Base-by-base conservation (phyloP, 2,888 invertebrate species). In the Acrobasis suavella region DNA sequence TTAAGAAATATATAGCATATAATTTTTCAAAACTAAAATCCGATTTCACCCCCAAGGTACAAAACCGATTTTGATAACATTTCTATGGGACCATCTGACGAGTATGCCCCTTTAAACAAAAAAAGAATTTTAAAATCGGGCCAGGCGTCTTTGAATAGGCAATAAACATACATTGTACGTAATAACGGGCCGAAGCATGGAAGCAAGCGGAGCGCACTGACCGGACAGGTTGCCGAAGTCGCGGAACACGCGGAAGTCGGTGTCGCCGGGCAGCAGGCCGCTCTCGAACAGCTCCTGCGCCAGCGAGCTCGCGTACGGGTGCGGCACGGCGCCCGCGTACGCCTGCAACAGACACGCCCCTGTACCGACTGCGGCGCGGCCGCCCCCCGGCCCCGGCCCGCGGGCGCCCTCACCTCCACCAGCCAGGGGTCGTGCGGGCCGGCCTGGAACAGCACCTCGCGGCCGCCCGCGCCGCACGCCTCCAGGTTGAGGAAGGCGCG, bases 211-310 rank as follows among this genome's bases (percentile, higher is more conserved):
- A 14, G 60, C 46, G 59, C 17, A 67, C 70, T 74, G 80, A 96
- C 97, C 97, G 71, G 97, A 96, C 62, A 97, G 90, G 69, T 95
- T 94, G 61, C 97, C 98, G 89, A 96, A 97, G 89, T 98, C 97
- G 69, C 97, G 92, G 87, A 97, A 98, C 78, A 98, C 96, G 69
- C 98, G 93, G 89, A 96, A 98, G 89, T 98, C 98, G 0, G 98
- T 98, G 86, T 98, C 98, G n/a, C 96, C 97, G 42, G 98, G 98
- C 68, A 98, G 96, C 69, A 97, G 93, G 7, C 97, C 97, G 82
- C 96, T 96, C 87, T 97, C 95, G 92, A 98, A 98, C 77, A 98
- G 94, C 92, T 98, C 98, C 90, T 98, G 97, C 68, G 96, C 96
- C 71, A 96, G 88, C 50, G 96, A 96, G 55, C 96, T 96, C 38